These are phyloP conservation scores for Sipha flava DNA, from an alignment of 1,140 invertebrate genomes.

Conservation along the genomic window DNA sequence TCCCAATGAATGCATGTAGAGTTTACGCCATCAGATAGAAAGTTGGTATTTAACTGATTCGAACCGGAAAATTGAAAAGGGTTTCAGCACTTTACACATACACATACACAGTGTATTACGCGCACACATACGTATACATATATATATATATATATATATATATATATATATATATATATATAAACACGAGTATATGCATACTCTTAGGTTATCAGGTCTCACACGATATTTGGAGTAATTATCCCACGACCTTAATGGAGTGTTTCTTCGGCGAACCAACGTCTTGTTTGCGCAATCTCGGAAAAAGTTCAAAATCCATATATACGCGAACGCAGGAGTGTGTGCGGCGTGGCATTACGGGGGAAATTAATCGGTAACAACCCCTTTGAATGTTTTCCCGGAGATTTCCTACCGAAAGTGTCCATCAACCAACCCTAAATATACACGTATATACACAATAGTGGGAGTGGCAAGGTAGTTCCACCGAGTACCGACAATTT, in stretches of 20 bases:
- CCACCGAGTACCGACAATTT: neutral
- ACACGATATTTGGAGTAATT: neutral
- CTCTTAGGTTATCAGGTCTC: neutral
- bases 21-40: slow-evolving; percentile 4
- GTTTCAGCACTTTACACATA: neutral
- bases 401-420: neutral
- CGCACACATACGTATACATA: neutral
- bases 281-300: neutral
- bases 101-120: neutral
- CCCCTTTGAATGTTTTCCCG: slow-evolving; percentile 9
- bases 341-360: neutral
- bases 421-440: neutral
- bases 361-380: slow-evolving; percentile 16
- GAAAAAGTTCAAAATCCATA: slow-evolving; percentile 21
- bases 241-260: neutral
- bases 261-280: neutral
- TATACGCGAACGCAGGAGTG: neutral
- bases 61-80: slow-evolving; percentile 13
- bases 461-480: neutral
- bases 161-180: too few relatives aligned
- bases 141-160: too few relatives aligned
- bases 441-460: neutral
- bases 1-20: neutral
- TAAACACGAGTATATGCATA: too few relatives aligned
- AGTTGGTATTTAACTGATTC: neutral